Percentiles rank a stretch among this genome's conserved stretches.
Evolutionary conservation across 2,888 invertebrate genomes (phyloP).

Genomic region (Corythucha ciliata): DNA sequence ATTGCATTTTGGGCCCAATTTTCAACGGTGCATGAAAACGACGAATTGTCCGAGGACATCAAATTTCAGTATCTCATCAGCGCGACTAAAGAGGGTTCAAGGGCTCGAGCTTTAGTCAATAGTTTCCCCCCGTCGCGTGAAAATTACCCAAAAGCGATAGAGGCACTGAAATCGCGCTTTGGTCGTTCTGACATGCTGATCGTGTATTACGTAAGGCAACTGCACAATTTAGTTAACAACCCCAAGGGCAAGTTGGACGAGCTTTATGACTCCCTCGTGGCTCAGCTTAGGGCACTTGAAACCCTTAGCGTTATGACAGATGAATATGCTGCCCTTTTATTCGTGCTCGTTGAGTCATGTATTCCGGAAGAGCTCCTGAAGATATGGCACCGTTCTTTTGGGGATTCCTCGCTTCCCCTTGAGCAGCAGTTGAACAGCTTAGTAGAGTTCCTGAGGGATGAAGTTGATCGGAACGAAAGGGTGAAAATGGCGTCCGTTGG

Average conservation of each 20-base stretch:
- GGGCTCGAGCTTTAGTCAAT: conserved; percentile 33
- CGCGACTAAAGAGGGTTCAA: neutral
- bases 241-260: conserved; percentile 33
- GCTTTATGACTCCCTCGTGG: conserved; percentile 36
- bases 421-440: too few relatives aligned
- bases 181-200: conserved; percentile 34
- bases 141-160: conserved; percentile 35
- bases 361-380: conserved; percentile 35
- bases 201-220: conserved; percentile 36
- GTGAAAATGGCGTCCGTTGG: too few relatives aligned
- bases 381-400: conserved; percentile 35
- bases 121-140: conserved; percentile 33
- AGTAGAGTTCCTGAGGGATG: too few relatives aligned
- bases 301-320: conserved; percentile 35
- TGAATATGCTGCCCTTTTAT: conserved; percentile 35
- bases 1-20: conserved; percentile 13
- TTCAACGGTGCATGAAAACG: neutral
- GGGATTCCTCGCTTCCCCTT: too few relatives aligned
- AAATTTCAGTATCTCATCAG: conserved; percentile 9
- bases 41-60: neutral
- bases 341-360: conserved; percentile 37
- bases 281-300: conserved; percentile 35
- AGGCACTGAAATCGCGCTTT: conserved; percentile 29
- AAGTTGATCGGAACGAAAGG: too few relatives aligned
- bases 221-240: conserved; percentile 28